A percentile compares a stretch with the other conserved stretches of the same genome.
Evolutionary conservation across 2,113 vertebrate genomes (phyloP).

Genomic region (Candoia aspera): DNA sequence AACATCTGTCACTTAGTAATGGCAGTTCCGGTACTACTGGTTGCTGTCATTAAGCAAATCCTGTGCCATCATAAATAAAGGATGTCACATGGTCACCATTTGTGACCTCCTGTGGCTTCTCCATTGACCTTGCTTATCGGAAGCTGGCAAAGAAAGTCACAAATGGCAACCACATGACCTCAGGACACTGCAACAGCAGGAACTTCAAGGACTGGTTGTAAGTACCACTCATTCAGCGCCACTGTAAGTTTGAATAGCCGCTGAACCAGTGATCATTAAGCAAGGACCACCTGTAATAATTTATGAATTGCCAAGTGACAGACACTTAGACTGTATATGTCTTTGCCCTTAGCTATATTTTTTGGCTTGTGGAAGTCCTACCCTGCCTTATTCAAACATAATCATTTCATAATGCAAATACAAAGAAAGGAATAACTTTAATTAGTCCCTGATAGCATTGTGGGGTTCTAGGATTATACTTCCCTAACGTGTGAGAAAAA

Average conservation of each 20-base stretch:
- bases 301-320: not conserved
- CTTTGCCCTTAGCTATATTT: not conserved
- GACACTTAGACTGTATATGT: not conserved
- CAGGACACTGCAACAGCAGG: no score
- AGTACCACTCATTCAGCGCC: not conserved
- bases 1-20: no score
- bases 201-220: not conserved
- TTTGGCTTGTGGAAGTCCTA: not conserved
- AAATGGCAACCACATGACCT: no score
- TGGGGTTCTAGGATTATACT: not conserved
- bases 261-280: not conserved
- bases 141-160: no score
- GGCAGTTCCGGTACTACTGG: no score
- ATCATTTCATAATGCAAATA: not conserved
- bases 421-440: not conserved
- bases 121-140: no score
- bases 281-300: not conserved
- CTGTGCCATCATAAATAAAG: no score
- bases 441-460: no score
- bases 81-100: no score
- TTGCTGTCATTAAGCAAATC: no score
- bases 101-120: no score
- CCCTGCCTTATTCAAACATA: not conserved
- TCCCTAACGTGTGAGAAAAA: slow-evolving; percentile 3
- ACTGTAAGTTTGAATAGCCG: not conserved